Evolutionary conservation across 2,797 vertebrate genomes (phyloP).

Genomic region (Pteronotus mesoamericanus): DNA sequence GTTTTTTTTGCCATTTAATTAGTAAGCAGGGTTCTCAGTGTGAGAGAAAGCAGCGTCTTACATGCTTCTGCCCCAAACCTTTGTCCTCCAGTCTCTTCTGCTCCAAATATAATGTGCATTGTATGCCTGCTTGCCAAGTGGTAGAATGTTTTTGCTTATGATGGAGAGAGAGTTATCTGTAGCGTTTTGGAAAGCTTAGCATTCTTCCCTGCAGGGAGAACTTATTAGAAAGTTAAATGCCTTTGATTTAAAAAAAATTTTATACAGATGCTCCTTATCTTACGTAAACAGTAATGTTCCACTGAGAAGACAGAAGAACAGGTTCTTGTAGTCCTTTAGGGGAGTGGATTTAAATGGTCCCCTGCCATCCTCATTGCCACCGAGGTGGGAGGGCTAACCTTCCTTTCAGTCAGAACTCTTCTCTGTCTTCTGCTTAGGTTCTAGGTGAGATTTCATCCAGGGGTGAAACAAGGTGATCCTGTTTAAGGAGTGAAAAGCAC

Average conservation of each 20-base stretch:
- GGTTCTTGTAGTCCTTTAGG: neutral
- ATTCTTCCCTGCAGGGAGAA: neutral
- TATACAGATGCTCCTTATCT: neutral
- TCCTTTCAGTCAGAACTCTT: neutral
- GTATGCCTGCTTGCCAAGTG: neutral
- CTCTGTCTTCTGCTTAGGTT: neutral
- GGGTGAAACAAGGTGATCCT: neutral
- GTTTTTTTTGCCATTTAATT: neutral
- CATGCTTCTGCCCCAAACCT: neutral
- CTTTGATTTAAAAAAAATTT: neutral
- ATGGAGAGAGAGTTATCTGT: neutral
- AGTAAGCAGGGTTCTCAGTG: neutral
- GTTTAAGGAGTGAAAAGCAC: neutral
- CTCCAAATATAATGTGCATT: no score
- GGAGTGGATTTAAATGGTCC: neutral
- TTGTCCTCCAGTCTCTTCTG: neutral
- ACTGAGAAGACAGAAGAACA: neutral
- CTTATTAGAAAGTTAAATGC: neutral
- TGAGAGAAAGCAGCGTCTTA: neutral
- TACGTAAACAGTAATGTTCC: neutral
- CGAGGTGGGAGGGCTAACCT: neutral
- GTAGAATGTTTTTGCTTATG: neutral
- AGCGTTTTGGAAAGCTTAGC: neutral
- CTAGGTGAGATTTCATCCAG: neutral
- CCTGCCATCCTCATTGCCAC: neutral